A percentile compares a stretch with the other conserved stretches of the same genome.
phyloP scores from a whole-genome alignment of 2,888 invertebrate species.

The Anoplius nigerrimus region DNA sequence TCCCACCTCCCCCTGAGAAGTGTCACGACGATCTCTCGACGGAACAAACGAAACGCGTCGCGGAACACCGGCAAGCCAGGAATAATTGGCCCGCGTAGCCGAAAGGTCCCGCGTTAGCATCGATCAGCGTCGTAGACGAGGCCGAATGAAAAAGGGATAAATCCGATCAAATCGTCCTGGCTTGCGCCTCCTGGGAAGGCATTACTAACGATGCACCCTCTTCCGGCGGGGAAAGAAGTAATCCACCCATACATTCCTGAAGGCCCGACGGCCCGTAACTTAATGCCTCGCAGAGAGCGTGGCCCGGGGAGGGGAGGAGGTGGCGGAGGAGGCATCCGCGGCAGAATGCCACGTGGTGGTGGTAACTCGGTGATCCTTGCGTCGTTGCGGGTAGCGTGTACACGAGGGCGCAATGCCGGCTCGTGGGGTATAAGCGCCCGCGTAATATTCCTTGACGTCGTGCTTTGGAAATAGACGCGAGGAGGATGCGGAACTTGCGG shows the following conservation, averaged over 20 bases:
- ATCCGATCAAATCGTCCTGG: no score
- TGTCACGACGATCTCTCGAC: no score
- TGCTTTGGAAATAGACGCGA: constrained; percentile 59
- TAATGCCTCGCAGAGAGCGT: constrained; percentile 25
- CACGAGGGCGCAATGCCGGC: constrained; percentile 23
- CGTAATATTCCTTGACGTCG: constrained; percentile 40
- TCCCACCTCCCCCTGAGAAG: no score
- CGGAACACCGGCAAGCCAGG: constrained; percentile 6
- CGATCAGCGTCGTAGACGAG: no score
- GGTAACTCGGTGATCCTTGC: constrained; percentile 38
- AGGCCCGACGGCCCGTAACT: constrained; percentile 27
- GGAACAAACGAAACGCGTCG: no score
- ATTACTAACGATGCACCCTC: no score
- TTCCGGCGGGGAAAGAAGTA: neutral
- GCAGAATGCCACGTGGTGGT: constrained; percentile 17
- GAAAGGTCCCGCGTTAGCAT: no score
- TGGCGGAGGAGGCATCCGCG: no score
- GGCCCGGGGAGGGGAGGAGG: neutral
- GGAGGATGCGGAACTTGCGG: constrained; percentile 49
- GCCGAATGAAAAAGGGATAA: no score
- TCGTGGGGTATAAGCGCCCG: constrained; percentile 39
- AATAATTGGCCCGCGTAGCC: constrained; percentile 21
- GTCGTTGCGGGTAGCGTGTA: constrained; percentile 22
- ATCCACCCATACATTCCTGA: neutral
- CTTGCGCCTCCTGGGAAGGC: no score